phyloP scores from a whole-genome alignment of 1,140 invertebrate genomes.

The Pomacea maculata region DNA sequence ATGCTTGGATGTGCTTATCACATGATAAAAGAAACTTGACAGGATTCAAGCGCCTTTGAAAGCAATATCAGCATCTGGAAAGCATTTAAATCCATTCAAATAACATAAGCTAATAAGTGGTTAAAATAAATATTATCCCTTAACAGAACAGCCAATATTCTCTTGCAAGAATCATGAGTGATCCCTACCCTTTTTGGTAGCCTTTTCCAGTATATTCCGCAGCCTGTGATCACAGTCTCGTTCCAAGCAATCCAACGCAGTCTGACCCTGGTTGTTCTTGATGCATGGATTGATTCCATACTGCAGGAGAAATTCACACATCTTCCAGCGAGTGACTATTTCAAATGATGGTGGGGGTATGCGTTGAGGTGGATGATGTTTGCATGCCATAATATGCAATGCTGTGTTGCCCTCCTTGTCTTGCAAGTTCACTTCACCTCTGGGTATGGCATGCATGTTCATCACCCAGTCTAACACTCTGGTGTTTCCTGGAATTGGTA shows the following conservation, averaged over 20 bases:
- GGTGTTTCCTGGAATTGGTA: conserved; percentile 14
- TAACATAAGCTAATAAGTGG: no score
- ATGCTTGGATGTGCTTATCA: no score
- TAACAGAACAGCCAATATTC: no score
- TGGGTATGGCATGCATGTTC: conserved; percentile 17
- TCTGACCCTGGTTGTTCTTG: conserved; percentile 10
- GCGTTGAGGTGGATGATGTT: background rate
- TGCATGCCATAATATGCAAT: conserved; percentile 31
- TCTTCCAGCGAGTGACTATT: background rate
- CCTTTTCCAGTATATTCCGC: background rate
- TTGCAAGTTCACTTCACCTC: conserved; percentile 30
- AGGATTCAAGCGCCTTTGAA: no score
- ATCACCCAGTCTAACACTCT: conserved; percentile 26
- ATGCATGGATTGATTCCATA: conserved; percentile 13
- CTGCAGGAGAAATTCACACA: conserved; percentile 14
- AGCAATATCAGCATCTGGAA: no score
- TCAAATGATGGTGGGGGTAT: background rate
- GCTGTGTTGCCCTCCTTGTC: conserved; percentile 46
- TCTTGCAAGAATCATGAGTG: no score
- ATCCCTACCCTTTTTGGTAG: background rate
- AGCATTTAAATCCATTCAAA: no score
- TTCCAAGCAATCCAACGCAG: background rate
- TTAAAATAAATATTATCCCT: no score
- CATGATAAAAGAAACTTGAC: no score
- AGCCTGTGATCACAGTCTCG: background rate